Evolutionary conservation across 2,113 vertebrate species (phyloP), one percentile per base, ranked within the genome.

Genomic region (Microcebus ravelobensis): DNA sequence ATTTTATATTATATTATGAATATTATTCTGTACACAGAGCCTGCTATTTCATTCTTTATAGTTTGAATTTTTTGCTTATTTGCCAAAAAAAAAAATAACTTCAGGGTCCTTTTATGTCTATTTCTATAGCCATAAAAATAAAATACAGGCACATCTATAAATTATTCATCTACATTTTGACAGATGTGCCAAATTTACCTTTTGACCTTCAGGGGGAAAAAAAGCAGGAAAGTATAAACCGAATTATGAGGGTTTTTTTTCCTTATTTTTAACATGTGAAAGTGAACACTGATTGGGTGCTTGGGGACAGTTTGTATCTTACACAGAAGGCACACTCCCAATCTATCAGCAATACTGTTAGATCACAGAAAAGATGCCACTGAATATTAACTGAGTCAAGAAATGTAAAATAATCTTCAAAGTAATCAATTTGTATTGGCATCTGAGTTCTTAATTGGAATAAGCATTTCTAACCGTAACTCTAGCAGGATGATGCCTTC

Each of bases 61-160:
- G 95, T 48, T 91, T 61, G 87, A 76, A 1, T 57, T 57, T 80
- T 52, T 73, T 76, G 68, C 50, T 96, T 59, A 57, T 80, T 87
- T 93, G 48, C 94, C 96, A 86, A 39, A 18, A 96, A 18, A 18
- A 96, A 82, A 97, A 96, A 15, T 70, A 31, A 82, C 91, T 95
- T 39, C 42, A 61, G 52, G 74, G 48, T 86, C 48, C 8, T 18
- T 94, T 90, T 42, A 2, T 59, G 34, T 92, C 74, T 87, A 23
- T 88, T 96, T 92, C 82, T 80, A 55, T 83, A 96, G 68, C 52
- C 39, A 93, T 59, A 96, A 98, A 96, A 97, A 94, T 97, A 98
- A 96, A 94, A 87, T n/a, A 71, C 1, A 29, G 87, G 57, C 92
- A 73, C 57, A 81, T 73, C 59, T 93, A 94, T 97, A 96, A 96